Base-by-base conservation (phyloP, 2,888 invertebrate species). In the Acleris holmiana region DNA sequence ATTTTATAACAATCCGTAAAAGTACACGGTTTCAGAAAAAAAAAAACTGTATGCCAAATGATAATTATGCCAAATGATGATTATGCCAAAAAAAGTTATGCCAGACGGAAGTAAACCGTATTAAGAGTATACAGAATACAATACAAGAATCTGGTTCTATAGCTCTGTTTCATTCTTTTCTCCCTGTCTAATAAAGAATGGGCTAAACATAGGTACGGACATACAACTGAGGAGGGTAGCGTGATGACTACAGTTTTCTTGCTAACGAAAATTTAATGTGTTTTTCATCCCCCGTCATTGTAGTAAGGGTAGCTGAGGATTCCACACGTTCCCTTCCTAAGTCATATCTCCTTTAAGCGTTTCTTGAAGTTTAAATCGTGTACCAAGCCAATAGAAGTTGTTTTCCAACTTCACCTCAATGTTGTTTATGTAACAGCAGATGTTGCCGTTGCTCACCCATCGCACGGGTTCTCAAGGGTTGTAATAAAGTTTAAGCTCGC, bases 241-340 rank as follows among this genome's bases (percentile, higher is more conserved):
- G 44, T n/a, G 41, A 55, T 55, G 55, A 55, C 44, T 55, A n/a
- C 18, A 6, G n/a, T 10, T 40, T 23, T 55, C 17, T 17, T 15
- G 21, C 41, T 40, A 54, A 55, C 55, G 55, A 44, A 55, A 55
- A 41, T 55, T 44, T 55, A 55, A 55, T 55, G 55, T 41, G 21
- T 44, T 55, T 55, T 44, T 55, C 44, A 55, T 55, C 55, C 44
- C 10, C 23, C 41, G 17, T 19, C 44, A 44, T 44, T 55, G 44
- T 55, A 19, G 21, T 40, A n/a, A 51, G 21, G 47, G 18, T 47
- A 17, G 18, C 47, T 13, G 17, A 44, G 44, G 15, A 44, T 44
- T 44, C 17, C 17, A 35, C 13, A 35, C 13, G 4, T 13, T 44
- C 17, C n/a, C 44, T 44, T 44, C 13, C 35, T 13, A 35, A 15